Evolutionary conservation across 2,888 invertebrate species (phyloP), one percentile per base, ranked within the genome.

Genomic region (Patella depressa): DNA sequence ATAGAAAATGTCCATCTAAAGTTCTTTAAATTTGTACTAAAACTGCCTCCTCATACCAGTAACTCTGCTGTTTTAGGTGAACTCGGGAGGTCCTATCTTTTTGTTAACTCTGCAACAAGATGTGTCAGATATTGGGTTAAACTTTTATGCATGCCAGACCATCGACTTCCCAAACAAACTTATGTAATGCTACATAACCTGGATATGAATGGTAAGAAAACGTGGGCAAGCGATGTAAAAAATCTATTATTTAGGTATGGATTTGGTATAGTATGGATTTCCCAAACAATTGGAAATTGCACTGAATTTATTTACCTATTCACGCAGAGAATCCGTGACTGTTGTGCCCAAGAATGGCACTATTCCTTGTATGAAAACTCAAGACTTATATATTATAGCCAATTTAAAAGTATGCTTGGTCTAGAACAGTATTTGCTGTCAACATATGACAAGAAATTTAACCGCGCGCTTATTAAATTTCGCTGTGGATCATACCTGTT

Each of bases 61-160:
- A 74, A 74, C 15, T 55, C 19, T 59, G 29, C 29, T 29, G 59
- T 74, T 12, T 17, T 74, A 9, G 65, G 74, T 17, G 74, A 74
- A 53, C 12, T 15, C 34, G 74, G 74, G 65, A 29, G 74, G 45
- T 65, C 17, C 3, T 17, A 29, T 34, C 9, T 74, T 15, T 74
- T 34, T 34, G 15, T 5, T 65, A 65, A 65, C n/a, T 65, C n/a
- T 65, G n/a, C 65, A 5, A 65, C 24, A 2, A 65, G 24, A 65
- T 65, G 65, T 65, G 24, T 65, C 24, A 24, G 24, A 24, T 65
- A 65, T 24, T 65, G 65, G 19, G 15, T 9, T 19, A 11, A 24
- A 24, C 24, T 65, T 24, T 4, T 65, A 65, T 19, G 24, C 19
- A 65, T 65, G 24, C 24, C 19, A 65, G 65, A 65, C 14, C 65